Base-by-base conservation (phyloP, 2,888 invertebrate genomes). In the Stenodera caucasica region DNA sequence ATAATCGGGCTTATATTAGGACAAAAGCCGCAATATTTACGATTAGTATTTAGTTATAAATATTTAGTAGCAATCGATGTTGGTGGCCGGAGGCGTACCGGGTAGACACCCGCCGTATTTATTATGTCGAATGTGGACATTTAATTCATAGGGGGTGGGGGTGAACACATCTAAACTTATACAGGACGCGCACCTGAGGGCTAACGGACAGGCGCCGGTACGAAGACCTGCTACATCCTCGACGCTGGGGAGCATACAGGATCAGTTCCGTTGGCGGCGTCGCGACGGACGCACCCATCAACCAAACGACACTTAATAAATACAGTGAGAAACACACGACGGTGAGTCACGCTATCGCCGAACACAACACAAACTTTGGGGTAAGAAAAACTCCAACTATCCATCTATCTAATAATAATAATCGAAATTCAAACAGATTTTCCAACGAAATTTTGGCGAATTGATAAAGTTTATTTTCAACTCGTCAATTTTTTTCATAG, bases 201-300 rank as follows among this genome's bases (percentile, higher is more conserved):
- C 68, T 67, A 77, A 76, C 71, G 76, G 77, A 73, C 77, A 77
- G 74, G 77, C 77, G 77, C 75, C 72, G 67, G 61, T 63, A 61
- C 52, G 58, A 65, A 63, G 71, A 68, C 68, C 67, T 67, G 69
- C 66, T 67, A 70, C 71, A 72, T 72, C 70, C 71, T 66, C 67
- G 71, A 70, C 69, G 70, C 72, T 71, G 70, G 70, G 70, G 70
- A 66, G 70, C 64, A 65, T 65, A 65, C 67, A 66, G 71, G 59
- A 78, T 74, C 77, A 78, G 80, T 84, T 73, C 77, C 81, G 78
- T 79, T 76, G 69, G 72, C 65, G 77, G 75, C 75, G 79, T 78
- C 79, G 73, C 70, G 76, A 67, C 74, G 72, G 69, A 72, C 67
- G 72, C 79, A 76, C 80, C 81, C 79, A 79, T 74, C 69, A 67